Evolutionary conservation across 2,113 vertebrate genomes (phyloP).

Genomic region (Hemiprocne comata): DNA sequence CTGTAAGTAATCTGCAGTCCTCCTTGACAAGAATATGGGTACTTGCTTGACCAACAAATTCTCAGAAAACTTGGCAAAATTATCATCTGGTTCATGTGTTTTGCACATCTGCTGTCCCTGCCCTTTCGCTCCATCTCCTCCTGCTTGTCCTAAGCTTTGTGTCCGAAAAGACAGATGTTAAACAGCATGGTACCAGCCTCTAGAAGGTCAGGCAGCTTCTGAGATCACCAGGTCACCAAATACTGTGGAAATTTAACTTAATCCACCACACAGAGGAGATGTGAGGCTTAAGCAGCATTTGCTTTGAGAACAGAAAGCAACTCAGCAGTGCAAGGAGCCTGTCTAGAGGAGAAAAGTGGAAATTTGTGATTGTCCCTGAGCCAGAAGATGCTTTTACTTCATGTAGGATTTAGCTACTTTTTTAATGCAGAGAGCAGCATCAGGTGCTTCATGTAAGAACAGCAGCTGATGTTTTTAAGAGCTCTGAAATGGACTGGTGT

Average conservation of each 20-base stretch:
- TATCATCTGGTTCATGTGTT: not conserved
- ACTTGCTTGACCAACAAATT: not conserved
- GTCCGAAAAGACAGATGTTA: rapidly evolving
- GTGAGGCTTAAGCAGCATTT: not conserved
- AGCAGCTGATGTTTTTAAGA: not conserved
- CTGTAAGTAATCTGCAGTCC: not conserved
- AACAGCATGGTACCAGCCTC: rapidly evolving
- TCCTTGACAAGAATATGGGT: rapidly evolving
- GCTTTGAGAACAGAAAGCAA: not conserved
- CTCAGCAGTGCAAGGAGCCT: not conserved
- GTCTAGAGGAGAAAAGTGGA: not conserved
- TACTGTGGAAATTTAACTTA: not conserved
- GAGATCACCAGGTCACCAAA: not conserved
- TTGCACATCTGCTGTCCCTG: not conserved
- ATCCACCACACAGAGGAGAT: not conserved
- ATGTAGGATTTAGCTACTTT: not conserved
- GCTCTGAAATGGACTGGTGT: not conserved
- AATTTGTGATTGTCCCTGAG: not conserved
- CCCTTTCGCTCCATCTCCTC: not conserved
- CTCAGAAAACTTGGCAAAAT: not conserved
- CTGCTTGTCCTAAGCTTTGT: not conserved
- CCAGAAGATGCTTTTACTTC: not conserved
- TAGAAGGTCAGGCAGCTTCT: not conserved
- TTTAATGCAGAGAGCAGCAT: not conserved
- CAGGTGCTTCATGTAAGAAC: not conserved